Evolutionary conservation across 2,888 invertebrate species (phyloP), one percentile per base, ranked within the genome.

Genomic region (Lepidochitona cinerea): DNA sequence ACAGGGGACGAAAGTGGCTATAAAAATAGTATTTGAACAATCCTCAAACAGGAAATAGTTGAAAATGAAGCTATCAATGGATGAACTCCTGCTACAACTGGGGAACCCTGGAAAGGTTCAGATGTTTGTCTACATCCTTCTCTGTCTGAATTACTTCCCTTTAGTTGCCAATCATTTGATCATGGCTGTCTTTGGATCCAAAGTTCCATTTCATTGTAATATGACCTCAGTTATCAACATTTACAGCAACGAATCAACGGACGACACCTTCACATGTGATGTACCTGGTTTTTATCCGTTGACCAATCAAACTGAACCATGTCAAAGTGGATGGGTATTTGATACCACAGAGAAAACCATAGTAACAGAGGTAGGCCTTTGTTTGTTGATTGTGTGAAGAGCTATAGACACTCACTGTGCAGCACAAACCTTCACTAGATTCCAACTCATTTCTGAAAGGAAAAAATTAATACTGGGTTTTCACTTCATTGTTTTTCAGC

Each of bases 101-200:
- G 71, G 71, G 5, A 71, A 59, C n/a, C 71, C 71, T 1, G 71
- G 71, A n/a, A 64, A 36, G 23, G 36, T 26, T n/a, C 71, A 71
- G 37, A 29, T 65, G 26, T 65, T 71, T n/a, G 1, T 71, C 37
- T 64, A 37, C 18, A 23, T 65, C 7, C 65, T 71, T 18, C 23
- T 71, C 7, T 26, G 36, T n/a, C 52, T 37, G n/a, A 71, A 71
- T 41, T 64, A 64, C 65, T 54, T 37, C 6, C 37, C 26, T 4
- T 6, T 71, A 32, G 53, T 32, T n/a, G 32, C 52, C 37, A 71
- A 71, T n/a, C 53, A 71, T 65, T 23, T 71, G 12, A 23, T n/a
- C 37, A 71, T 71, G 71, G 71, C 71, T 2, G 32, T 71, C 9
- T 71, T 37, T 35, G 71, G 71, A 7, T 52, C 71, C 4, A 64